phyloP scores from a whole-genome alignment of 1,140 invertebrate species.

The Trichomalopsis sarcophagae region DNA sequence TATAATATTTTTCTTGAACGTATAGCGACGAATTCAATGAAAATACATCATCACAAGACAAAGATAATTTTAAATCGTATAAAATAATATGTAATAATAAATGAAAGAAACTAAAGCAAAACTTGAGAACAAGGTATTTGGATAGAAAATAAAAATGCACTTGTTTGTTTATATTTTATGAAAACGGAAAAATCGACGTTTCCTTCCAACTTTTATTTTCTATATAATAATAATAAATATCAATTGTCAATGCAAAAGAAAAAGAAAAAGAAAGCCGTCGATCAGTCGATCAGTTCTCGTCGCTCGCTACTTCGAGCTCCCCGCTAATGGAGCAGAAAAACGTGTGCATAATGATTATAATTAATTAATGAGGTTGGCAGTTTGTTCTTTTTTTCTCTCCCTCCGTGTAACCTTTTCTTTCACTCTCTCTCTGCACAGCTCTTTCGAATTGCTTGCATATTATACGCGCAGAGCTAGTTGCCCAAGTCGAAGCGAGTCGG shows the following conservation, averaged over 20 bases:
- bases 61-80: not conserved
- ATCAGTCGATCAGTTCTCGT: slow-evolving; percentile 50
- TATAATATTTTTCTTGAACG: not conserved
- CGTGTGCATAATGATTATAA: slow-evolving; percentile 50
- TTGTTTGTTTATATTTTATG: slow-evolving; percentile 35
- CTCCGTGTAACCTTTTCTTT: not conserved
- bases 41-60: not conserved
- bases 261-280: slow-evolving; percentile 46
- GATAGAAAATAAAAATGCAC: slow-evolving; percentile 49
- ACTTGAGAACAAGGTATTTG: slow-evolving; percentile 33
- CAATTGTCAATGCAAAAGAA: slow-evolving; percentile 50
- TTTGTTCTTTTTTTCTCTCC: slow-evolving; percentile 42
- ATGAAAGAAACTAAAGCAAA: not conserved
- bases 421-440: not conserved
- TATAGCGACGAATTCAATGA: not conserved
- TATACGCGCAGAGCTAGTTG: not conserved
- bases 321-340: slow-evolving; percentile 47
- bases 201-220: slow-evolving; percentile 50
- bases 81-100: not conserved
- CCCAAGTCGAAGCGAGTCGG: slow-evolving; percentile 25
- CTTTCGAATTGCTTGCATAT: not conserved
- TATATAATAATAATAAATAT: slow-evolving; percentile 53
- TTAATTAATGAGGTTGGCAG: slow-evolving; percentile 49
- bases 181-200: slow-evolving; percentile 53
- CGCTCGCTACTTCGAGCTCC: slow-evolving; percentile 46